Conservation (phyloP, 2,113 vertebrate genomes). For the Melozone crissalis region DNA sequence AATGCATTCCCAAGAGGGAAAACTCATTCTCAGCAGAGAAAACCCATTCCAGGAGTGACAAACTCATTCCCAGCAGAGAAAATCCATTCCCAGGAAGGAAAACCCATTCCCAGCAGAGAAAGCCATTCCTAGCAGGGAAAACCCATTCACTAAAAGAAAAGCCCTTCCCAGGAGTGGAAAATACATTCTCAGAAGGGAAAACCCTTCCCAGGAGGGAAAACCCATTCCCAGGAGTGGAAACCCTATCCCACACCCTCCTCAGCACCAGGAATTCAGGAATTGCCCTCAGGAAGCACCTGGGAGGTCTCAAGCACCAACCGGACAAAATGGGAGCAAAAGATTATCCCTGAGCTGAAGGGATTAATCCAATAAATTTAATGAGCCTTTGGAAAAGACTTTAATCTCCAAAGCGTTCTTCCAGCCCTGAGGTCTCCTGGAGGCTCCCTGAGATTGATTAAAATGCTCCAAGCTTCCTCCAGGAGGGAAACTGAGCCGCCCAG, state of each 20-base stretch:
- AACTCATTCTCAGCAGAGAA: neutral
- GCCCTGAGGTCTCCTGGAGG: neutral
- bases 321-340: neutral
- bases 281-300: neutral
- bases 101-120: neutral
- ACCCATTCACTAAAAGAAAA: too few species aligned
- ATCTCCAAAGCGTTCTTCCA: neutral
- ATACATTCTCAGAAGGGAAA: too few species aligned
- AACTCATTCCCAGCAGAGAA: neutral
- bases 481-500: rapidly evolving
- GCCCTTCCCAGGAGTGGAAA: too few species aligned
- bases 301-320: neutral
- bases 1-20: too few species aligned
- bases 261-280: neutral
- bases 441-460: neutral
- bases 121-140: too few species aligned
- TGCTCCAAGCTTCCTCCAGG: neutral
- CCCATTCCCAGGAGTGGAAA: neutral
- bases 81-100: neutral
- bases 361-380: conserved; percentile 7
- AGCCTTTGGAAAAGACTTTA: conserved; percentile 8
- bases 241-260: neutral
- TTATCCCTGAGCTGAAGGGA: neutral
- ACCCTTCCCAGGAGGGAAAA: too few species aligned
- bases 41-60: too few species aligned